Evolutionary conservation across 1,140 invertebrate genomes (phyloP), one percentile per base, ranked within the genome.

Genomic region (Mactra quadrangularis): DNA sequence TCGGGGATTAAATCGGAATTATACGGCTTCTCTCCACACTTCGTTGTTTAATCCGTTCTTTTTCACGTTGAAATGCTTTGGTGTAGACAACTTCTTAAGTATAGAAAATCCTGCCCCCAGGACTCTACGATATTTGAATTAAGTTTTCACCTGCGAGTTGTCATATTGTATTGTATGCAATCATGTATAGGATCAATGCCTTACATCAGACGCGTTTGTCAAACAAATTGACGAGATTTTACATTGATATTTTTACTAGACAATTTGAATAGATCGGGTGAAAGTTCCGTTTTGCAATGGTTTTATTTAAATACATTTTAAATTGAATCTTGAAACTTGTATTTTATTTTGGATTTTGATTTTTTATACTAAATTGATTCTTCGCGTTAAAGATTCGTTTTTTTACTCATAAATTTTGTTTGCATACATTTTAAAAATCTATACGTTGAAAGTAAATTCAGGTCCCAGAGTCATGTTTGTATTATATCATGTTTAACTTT

Each of bases 51-150:
- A 68, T 25, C 41, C 41, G 41, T 50, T 41, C 45, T 41, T 68
- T 68, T 68, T 50, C 19, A 31, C 45, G n/a, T 3, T 22, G 41
- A 62, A 31, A 68, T 41, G 22, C 31, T 27, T n/a, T n/a, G n/a
- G n/a, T 29, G 25, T 38, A 52, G 64, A 50, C 27, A 41, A 47
- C 31, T 68, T 38, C 64, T 25, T 68, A 41, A 50, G 64, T 68
- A 27, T 19, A 68, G 45, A 22, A 47, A 68, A 68, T 68, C 64
- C 47, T 68, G 45, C 64, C 64, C 64, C 64, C 64, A 68, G 64
- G 64, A 50, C 41, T 47, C 15, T 38, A 3, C 17, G 11, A 15
- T 15, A 15, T 47, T 68, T 38, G 29, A 64, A 64, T 47, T 38
- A 68, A 68, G 64, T 41, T 68, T 68, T 68, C 22, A 68, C 64